A percentile compares a stretch with the other conserved stretches of the same genome.
Conservation (phyloP, 2,113 vertebrate species). For the Galemys pyrenaicus region DNA sequence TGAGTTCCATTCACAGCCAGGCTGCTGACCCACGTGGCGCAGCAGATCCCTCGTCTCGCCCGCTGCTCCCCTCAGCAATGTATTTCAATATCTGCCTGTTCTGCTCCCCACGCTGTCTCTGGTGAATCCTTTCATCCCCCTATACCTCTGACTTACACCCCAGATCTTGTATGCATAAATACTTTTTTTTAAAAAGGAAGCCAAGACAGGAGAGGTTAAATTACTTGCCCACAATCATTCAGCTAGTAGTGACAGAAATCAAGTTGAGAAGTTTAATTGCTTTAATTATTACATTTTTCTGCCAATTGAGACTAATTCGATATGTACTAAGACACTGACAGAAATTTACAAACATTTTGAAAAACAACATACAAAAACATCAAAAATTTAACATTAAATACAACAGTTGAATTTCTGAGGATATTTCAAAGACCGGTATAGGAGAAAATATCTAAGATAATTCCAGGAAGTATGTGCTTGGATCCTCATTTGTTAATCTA, state of each 20-base stretch:
- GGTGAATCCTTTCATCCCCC: too few relatives aligned
- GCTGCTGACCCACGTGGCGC: too few relatives aligned
- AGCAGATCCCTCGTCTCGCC: too few relatives aligned
- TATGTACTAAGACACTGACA: background rate
- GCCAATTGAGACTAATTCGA: background rate
- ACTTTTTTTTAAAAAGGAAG: too few relatives aligned
- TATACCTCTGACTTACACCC: too few relatives aligned
- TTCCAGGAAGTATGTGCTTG: background rate
- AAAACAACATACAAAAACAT: background rate
- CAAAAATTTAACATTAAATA: background rate
- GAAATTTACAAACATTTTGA: background rate
- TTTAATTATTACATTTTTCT: background rate
- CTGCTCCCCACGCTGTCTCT: too few relatives aligned
- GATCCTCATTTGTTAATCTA: background rate
- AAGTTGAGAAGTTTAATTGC: background rate
- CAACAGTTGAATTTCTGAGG: background rate
- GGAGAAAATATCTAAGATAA: background rate
- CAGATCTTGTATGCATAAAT: too few relatives aligned
- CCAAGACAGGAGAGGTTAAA: background rate
- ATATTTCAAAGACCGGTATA: conserved; percentile 31
- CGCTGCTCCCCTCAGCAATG: too few relatives aligned
- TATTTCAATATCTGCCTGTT: too few relatives aligned
- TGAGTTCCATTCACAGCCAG: too few relatives aligned
- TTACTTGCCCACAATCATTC: background rate
- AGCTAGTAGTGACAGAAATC: background rate